Evolutionary conservation across 2,797 vertebrate genomes (phyloP), one percentile per base, ranked within the genome.

Genomic region (Halcyon chelicuti): DNA sequence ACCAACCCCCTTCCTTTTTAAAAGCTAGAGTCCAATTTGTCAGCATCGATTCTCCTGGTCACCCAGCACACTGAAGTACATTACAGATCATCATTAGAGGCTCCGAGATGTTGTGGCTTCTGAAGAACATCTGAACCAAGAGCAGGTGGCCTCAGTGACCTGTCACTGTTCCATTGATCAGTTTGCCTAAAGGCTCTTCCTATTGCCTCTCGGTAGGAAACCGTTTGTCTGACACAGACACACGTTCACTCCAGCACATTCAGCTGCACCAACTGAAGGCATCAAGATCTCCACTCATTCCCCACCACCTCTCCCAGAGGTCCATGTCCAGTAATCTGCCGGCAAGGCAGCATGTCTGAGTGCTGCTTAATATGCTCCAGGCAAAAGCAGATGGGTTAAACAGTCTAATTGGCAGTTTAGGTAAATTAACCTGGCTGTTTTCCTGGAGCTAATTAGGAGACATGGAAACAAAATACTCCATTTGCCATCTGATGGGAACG

Each of bases 361-460:
- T 42, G 55, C 82, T 95, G 72, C 93, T 92, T 94, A 86, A 95
- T 51, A 86, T 1, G 73, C 95, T 90, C 83, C 92, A 90, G 92
- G 92, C 93, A 95, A 94, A 97, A 96, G 93, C 96, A 97, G 95
- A 97, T 97, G 96, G 95, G 93, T 96, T 94, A 95, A 95, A 80
- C 93, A 94, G 67, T 25, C 92, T 96, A 94, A 97, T 52, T 95
- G 94, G 96, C 93, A 93, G 85, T 95, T 95, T 97, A 96, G 95
- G 96, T 97, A 96, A 97, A 96, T 96, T 94, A 96, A 97, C 96
- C 95, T 97, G 96, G 96, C 94, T 96, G 93, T 94, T 95, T 96
- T 97, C 95, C 96, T 96, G 92, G 90, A 96, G 82, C 87, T 96
- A 96, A 96, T 96, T 95, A 95, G 96, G 66, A 95, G 79, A 96